Evolutionary conservation across 2,797 vertebrate species (phyloP).

Genomic region (Erpetoichthys calabaricus): DNA sequence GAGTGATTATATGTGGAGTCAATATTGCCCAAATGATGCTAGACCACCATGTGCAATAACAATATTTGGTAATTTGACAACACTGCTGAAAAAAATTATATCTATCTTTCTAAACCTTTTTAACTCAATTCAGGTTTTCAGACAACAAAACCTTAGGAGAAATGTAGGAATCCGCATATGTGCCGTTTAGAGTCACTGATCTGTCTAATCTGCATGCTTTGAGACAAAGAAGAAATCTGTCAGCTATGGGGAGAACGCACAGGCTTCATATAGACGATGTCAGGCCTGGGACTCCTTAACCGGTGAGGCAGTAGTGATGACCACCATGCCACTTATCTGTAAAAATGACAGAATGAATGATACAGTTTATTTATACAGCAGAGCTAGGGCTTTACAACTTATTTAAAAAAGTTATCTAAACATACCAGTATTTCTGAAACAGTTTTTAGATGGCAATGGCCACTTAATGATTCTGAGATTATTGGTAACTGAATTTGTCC

Average conservation of each 20-base stretch:
- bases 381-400: constrained; percentile 54
- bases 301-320: too few species aligned
- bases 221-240: too few species aligned
- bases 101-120: constrained; percentile 26
- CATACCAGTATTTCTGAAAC: constrained; percentile 18
- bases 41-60: constrained; percentile 37
- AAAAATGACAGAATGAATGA: constrained; percentile 57
- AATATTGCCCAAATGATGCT: constrained; percentile 7
- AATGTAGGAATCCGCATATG: too few species aligned
- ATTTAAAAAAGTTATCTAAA: constrained; percentile 20
- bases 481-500: too few species aligned
- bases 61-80: constrained; percentile 59
- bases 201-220: too few species aligned
- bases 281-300: too few species aligned
- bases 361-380: constrained; percentile 53
- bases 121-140: constrained; percentile 34
- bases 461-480: too few species aligned
- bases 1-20: too few species aligned
- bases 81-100: constrained; percentile 62
- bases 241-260: too few species aligned
- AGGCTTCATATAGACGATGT: too few species aligned
- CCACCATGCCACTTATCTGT: constrained; percentile 26
- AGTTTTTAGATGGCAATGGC: constrained; percentile 1
- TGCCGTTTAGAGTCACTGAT: too few species aligned
- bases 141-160: constrained; percentile 23